A percentile compares a stretch with the other conserved stretches of the same genome.
These are phyloP conservation scores for Sorex araneus DNA, from an alignment of 2,113 vertebrate genomes.

Conservation along the genomic window DNA sequence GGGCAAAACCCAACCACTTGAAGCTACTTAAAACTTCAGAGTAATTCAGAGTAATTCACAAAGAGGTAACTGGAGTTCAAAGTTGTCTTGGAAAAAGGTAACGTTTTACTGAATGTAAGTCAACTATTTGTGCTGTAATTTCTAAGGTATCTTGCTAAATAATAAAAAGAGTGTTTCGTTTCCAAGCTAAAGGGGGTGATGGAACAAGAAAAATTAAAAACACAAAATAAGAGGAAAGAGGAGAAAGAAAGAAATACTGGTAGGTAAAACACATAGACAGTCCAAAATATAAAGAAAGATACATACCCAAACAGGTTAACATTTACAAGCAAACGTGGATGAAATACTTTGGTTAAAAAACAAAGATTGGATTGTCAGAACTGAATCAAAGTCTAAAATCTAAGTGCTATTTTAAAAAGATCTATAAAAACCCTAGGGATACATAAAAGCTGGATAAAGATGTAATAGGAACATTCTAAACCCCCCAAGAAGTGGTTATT, in stretches of 20 bases:
- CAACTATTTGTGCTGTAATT: not conserved
- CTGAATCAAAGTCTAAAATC: conserved; percentile 3
- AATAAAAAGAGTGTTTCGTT: conserved; percentile 25
- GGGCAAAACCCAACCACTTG: too few relatives aligned
- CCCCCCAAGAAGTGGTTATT: not conserved
- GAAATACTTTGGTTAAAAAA: conserved; percentile 8
- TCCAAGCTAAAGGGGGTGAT: conserved; percentile 1
- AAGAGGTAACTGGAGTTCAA: not conserved
- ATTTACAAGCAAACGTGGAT: not conserved
- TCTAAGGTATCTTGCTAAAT: not conserved
- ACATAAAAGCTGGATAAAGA: not conserved
- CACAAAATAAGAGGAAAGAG: too few relatives aligned
- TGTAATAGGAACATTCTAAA: conserved; percentile 15
- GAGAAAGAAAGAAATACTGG: not conserved
- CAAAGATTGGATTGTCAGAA: conserved; percentile 5
- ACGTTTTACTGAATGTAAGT: conserved; percentile 21
- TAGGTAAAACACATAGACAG: not conserved
- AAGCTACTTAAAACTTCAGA: too few relatives aligned
- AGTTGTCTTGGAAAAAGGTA: not conserved
- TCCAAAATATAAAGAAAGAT: not conserved
- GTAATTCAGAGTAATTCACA: too few relatives aligned
- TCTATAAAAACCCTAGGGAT: not conserved
- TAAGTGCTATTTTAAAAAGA: conserved; percentile 2
- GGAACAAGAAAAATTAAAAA: conserved; percentile 41
- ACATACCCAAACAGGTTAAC: not conserved